Conservation (phyloP, 2,888 invertebrate genomes). For the Leucophenga maculata region DNA sequence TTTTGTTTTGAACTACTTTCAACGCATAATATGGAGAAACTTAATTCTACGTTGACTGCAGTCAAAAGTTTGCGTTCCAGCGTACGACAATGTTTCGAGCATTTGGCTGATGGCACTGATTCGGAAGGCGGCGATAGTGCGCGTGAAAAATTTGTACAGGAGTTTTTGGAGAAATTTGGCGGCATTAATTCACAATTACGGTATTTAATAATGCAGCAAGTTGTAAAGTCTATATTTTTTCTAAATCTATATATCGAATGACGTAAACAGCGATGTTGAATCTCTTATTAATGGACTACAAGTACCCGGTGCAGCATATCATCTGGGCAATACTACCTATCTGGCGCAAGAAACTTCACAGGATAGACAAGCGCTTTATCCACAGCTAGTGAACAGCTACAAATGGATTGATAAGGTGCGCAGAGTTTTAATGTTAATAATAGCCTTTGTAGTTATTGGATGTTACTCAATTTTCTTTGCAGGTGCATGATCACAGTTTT, state of each 20-base stretch:
- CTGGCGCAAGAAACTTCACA: slow-evolving; percentile 92
- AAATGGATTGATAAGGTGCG: slow-evolving; percentile 92
- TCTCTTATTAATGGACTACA: slow-evolving; percentile 81
- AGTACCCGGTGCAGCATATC: slow-evolving; percentile 86
- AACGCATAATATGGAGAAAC: slow-evolving; percentile 75
- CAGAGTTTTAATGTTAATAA: too few relatives aligned
- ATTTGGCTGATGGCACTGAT: slow-evolving; percentile 83
- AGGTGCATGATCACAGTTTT: slow-evolving; percentile 86
- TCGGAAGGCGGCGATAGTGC: slow-evolving; percentile 88
- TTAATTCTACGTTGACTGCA: slow-evolving; percentile 82
- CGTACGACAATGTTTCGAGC: slow-evolving; percentile 88
- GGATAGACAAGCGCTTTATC: slow-evolving; percentile 90
- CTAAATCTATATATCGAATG: neutral
- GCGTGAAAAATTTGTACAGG: slow-evolving; percentile 82
- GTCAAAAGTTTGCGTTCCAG: slow-evolving; percentile 85
- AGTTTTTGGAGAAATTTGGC: slow-evolving; percentile 86
- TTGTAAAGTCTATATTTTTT: neutral
- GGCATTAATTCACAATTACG: slow-evolving; percentile 86
- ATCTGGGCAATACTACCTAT: slow-evolving; percentile 87
- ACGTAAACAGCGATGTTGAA: slow-evolving; percentile 80
- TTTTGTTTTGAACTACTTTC: too few relatives aligned
- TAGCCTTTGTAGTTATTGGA: too few relatives aligned
- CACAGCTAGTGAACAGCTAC: slow-evolving; percentile 89
- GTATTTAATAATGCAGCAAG: slow-evolving; percentile 67
- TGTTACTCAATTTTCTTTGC: neutral